phyloP scores from a whole-genome alignment of 23 tunicate species.

The Halocynthia aurantium region DNA sequence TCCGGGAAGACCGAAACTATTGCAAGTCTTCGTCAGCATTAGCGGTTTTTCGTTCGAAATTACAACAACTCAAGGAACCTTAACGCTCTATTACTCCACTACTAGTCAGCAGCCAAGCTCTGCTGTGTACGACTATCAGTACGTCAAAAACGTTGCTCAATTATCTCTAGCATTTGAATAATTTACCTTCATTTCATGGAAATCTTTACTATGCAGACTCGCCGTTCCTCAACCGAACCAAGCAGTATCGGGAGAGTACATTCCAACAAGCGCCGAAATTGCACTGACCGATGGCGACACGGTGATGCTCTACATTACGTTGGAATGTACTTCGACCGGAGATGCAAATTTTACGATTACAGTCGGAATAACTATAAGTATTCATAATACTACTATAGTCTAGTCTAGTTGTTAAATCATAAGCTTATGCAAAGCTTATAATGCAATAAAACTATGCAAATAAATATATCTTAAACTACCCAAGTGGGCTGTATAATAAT shows the following conservation, averaged over 20 bases:
- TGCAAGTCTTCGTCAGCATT: background rate
- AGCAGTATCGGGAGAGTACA: background rate
- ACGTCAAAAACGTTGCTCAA: background rate
- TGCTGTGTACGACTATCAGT: conserved; percentile 30
- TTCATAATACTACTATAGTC: background rate
- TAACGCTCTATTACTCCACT: conserved; percentile 26
- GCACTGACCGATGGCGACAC: background rate
- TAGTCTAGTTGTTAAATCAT: background rate
- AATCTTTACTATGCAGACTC: background rate
- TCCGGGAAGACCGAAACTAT: conserved; percentile 16
- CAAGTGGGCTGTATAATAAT: too few relatives aligned
- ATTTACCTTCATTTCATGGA: background rate
- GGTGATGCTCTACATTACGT: conserved; percentile 3
- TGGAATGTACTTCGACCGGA: conserved; percentile 5
- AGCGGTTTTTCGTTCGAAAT: conserved; percentile 4
- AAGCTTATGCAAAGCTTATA: background rate
- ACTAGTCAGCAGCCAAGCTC: conserved; percentile 23
- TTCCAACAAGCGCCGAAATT: background rate
- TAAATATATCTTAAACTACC: too few relatives aligned
- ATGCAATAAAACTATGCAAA: too few relatives aligned
- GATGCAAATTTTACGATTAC: conserved; percentile 10
- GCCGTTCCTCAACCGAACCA: background rate
- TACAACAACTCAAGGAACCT: conserved; percentile 38
- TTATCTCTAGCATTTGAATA: background rate
- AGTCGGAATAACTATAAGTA: background rate